A percentile compares a stretch with the other conserved stretches of the same genome.
These are phyloP conservation scores for Ceratina japonica DNA, from an alignment of 1,140 invertebrate species.

Conservation along the genomic window DNA sequence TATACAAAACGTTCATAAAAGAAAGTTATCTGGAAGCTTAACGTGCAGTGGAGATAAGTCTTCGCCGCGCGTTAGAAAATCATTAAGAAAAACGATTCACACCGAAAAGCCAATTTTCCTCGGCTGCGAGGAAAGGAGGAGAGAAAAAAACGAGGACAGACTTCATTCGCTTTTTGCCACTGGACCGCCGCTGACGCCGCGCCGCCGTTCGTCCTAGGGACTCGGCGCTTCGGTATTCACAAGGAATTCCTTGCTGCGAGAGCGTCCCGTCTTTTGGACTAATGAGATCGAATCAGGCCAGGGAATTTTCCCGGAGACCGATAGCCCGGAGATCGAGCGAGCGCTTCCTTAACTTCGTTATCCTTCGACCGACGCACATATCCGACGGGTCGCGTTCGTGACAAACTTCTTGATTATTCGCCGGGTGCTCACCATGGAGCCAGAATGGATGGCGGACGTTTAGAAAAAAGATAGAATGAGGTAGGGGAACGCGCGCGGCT, in stretches of 20 bases:
- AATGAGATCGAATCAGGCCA: constrained; percentile 50
- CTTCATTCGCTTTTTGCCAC: constrained; percentile 1
- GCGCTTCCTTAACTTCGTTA: constrained; percentile 38
- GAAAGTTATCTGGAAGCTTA: not conserved
- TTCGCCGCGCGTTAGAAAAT: not conserved
- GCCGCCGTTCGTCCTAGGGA: not conserved
- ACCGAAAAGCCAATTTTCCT: constrained; percentile 4
- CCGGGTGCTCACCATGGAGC: not conserved
- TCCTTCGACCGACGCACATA: constrained; percentile 15
- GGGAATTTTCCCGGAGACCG: constrained; percentile 16
- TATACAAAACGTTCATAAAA: no score
- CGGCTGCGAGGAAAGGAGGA: not conserved
- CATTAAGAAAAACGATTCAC: not conserved
- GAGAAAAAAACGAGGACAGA: not conserved
- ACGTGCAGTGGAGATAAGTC: no score
- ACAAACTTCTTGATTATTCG: constrained; percentile 46
- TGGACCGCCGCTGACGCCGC: no score
- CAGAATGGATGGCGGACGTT: constrained; percentile 1
- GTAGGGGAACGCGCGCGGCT: not conserved
- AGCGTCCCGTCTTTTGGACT: constrained; percentile 14
- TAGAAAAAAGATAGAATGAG: not conserved
- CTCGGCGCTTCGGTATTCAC: constrained; percentile 29
- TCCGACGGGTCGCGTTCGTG: constrained; percentile 17
- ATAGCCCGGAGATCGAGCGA: constrained; percentile 18
- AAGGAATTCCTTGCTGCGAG: constrained; percentile 9